These are phyloP conservation scores for Chunga burmeisteri DNA, from an alignment of 2,113 vertebrate genomes.

Conservation along the genomic window DNA sequence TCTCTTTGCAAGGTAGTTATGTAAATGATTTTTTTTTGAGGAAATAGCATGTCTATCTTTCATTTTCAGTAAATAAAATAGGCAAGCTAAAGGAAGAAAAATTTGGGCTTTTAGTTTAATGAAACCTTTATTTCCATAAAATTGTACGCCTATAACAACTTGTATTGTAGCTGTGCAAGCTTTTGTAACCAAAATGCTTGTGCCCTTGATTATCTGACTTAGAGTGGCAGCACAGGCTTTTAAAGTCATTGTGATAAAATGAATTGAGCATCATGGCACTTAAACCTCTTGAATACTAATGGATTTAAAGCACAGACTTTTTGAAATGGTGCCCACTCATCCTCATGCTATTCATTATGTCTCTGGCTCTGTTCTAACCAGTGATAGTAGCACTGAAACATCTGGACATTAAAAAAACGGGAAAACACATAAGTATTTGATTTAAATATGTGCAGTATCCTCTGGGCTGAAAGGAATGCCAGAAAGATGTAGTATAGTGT, in stretches of 20 bases:
- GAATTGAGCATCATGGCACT: neutral
- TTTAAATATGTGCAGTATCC: neutral
- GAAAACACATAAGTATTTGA: neutral
- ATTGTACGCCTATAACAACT: neutral
- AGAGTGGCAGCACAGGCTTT: neutral
- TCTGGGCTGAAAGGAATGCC: neutral
- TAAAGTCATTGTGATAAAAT: slow-evolving; percentile 1
- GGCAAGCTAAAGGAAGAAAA: neutral
- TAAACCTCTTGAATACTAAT: neutral
- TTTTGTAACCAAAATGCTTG: neutral
- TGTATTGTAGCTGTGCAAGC: neutral
- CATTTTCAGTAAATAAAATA: neutral
- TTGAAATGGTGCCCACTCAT: slow-evolving; percentile 14
- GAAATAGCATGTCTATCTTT: neutral
- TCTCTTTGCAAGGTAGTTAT: neutral
- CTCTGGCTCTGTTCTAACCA: neutral
- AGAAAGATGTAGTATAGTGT: neutral
- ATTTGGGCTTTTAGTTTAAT: neutral
- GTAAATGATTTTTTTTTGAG: neutral
- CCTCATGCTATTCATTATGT: neutral
- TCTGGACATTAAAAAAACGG: neutral
- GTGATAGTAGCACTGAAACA: neutral
- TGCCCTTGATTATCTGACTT: slow-evolving; percentile 2
- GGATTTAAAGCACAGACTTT: neutral
- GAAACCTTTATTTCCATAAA: neutral